Conservation (phyloP, 2,797 vertebrate genomes). For the Limnodromus scolopaceus region DNA sequence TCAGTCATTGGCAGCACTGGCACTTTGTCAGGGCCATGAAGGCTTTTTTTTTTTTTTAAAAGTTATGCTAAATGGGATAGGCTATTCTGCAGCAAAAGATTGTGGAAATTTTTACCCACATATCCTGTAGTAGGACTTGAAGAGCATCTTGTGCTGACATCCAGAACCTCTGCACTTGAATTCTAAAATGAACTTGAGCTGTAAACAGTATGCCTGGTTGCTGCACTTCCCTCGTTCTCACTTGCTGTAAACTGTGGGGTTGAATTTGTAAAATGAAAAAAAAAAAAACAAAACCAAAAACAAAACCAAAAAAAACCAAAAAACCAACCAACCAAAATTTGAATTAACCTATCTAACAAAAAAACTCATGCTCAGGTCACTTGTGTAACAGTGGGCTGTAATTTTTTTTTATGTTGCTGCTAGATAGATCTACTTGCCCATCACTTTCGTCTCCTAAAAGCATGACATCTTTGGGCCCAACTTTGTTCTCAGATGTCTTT, state of each 20-base stretch:
- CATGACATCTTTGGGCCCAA: neutral
- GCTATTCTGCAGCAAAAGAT: neutral
- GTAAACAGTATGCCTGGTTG: neutral
- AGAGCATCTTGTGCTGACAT: neutral
- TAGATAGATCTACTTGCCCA: neutral
- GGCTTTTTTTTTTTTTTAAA: neutral
- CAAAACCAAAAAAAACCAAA: neutral
- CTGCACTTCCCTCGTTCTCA: neutral
- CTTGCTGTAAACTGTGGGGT: neutral
- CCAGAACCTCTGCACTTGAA: neutral
- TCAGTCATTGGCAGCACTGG: neutral
- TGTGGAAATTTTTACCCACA: neutral
- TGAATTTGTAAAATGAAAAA: neutral
- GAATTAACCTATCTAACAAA: neutral
- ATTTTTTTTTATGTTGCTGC: neutral
- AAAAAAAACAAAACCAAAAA: neutral
- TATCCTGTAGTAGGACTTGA: neutral
- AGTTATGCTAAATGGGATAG: neutral
- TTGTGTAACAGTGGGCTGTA: neutral
- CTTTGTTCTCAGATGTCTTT: neutral
- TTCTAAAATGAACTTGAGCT: neutral
- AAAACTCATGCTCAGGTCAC: neutral
- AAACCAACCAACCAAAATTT: neutral
- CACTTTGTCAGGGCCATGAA: neutral
- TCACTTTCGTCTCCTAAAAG: neutral